These are phyloP conservation scores for Dendrocopos noguchii DNA, from an alignment of 2,113 vertebrate genomes.

Conservation along the genomic window DNA sequence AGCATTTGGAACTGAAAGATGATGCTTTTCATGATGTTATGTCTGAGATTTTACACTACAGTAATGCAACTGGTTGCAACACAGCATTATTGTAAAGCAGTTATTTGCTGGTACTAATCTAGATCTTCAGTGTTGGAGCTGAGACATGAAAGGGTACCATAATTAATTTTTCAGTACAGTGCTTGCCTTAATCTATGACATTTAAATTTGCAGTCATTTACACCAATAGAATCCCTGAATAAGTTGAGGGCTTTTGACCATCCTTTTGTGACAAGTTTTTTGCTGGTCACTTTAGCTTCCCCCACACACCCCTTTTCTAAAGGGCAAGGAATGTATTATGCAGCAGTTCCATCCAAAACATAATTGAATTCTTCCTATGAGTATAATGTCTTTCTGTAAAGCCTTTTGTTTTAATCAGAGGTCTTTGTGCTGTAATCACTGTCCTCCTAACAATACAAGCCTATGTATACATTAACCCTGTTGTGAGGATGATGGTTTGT, in stretches of 20 bases:
- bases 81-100: background rate
- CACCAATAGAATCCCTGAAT: background rate
- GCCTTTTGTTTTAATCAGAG: background rate
- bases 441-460: background rate
- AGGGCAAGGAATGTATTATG: background rate
- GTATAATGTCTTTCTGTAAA: background rate
- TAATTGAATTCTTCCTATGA: background rate
- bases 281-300: background rate
- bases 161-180: background rate
- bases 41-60: background rate
- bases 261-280: background rate
- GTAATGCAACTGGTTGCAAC: background rate
- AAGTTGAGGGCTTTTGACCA: background rate
- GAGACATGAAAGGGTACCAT: background rate
- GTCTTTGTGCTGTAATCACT: background rate
- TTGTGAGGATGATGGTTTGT: too few relatives aligned
- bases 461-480: background rate
- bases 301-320: background rate
- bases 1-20: background rate
- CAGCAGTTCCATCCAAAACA: background rate
- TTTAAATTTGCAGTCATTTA: background rate
- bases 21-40: background rate
- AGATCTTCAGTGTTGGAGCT: background rate
- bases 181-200: background rate
- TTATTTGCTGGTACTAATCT: background rate